Evolutionary conservation across 1,140 invertebrate species (phyloP).

Genomic region (Drosophila watanabei): DNA sequence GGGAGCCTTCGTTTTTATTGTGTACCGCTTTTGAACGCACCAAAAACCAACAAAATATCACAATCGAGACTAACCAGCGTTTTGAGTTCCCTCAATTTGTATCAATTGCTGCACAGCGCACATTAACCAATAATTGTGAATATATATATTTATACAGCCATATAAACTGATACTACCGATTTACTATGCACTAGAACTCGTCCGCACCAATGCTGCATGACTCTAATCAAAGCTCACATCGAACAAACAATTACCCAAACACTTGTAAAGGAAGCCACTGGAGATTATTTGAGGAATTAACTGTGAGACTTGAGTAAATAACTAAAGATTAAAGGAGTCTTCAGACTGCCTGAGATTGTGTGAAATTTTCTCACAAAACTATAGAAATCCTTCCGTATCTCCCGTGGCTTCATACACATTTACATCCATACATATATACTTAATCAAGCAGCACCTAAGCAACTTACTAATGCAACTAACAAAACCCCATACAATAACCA

Average conservation of each 20-base stretch:
- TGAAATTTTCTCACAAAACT: not conserved
- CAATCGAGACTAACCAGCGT: constrained; percentile 59
- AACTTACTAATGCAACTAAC: constrained; percentile 61
- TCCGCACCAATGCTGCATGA: constrained; percentile 74
- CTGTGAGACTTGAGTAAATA: no score
- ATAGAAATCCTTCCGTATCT: not conserved
- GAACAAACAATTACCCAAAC: constrained; percentile 20
- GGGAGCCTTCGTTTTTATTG: constrained; percentile 37
- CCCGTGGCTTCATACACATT: constrained; percentile 7
- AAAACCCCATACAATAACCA: constrained; percentile 60
- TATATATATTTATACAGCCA: constrained; percentile 57
- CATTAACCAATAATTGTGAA: constrained; percentile 63
- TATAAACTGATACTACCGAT: constrained; percentile 41
- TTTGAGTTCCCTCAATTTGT: constrained; percentile 44
- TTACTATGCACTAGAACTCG: constrained; percentile 70
- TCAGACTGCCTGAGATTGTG: not conserved
- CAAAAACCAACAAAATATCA: constrained; percentile 49
- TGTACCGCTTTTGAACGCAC: constrained; percentile 68
- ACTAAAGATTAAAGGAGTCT: not conserved
- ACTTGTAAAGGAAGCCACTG: constrained; percentile 19
- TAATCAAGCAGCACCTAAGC: constrained; percentile 53
- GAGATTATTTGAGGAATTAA: not conserved
- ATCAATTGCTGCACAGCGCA: constrained; percentile 68
- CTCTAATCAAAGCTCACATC: constrained; percentile 62
- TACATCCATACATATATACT: constrained; percentile 26